Evolutionary conservation across 2,888 invertebrate species (phyloP), one percentile per base, ranked within the genome.

Genomic region (Leptarthrus brevirostris): DNA sequence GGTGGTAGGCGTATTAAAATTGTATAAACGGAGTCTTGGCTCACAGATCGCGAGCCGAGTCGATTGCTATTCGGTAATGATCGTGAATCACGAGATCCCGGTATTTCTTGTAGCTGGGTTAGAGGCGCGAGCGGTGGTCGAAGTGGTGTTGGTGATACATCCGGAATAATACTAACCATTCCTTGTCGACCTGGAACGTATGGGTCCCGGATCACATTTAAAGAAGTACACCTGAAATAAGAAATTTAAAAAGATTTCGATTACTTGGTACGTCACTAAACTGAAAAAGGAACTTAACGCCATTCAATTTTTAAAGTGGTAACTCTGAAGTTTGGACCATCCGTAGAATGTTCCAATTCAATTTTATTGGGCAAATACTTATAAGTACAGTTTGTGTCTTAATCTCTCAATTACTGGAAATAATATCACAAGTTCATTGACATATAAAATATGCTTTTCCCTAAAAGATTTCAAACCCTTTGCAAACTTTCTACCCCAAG

Each of bases 1-100:
- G 90, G 89, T 16, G 96, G 95, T 79, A 97, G 87, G 80, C 93
- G 89, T 80, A 97, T 97, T 77, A 97, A 87, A 81, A 97, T 97
- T 74, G 97, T 97, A 87, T 97, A 97, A 52, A 96, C 94, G 40
- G 91, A 91, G 80, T 92, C 92, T 78, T 90, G 91, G 69, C 91
- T 91, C 8, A 89, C 88, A 14, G 90, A 89, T 76, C 89, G 86
- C 54, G 89, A 86, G 77, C 87, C 87, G 79, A 90, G 88, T 79
- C 91, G 89, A 74, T 80, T 82, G 75, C 79, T 79, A 66, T 73
- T 74, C 18, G 91, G 91, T 74, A 91, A 83, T 72, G 90, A 90
- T 75, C 91, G 88, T 76, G 90, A 88, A 80, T 91, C 91, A 76
- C 87, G 81, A 84, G 87, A 52, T 74, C 81, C 83, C 77, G 53